phyloP scores from a whole-genome alignment of 2,888 invertebrate species.

The Leptopilina myrica region DNA sequence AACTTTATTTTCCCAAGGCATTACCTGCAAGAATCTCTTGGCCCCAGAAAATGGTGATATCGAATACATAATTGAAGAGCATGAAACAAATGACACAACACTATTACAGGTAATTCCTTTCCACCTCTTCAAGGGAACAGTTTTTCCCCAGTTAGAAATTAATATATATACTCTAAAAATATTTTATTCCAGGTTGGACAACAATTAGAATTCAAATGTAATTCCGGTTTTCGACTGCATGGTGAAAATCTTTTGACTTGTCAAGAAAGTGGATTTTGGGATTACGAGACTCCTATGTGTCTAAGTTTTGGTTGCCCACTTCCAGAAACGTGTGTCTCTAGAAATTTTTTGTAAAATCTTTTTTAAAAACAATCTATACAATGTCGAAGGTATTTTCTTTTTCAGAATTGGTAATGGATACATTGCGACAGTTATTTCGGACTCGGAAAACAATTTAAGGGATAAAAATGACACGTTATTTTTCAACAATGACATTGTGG shows the following conservation, averaged over 20 bases:
- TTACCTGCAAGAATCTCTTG: conserved; percentile 71
- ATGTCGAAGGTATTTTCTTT: not conserved
- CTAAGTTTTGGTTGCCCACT: conserved; percentile 73
- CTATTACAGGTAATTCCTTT: conserved; percentile 64
- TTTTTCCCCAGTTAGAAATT: too few relatives aligned
- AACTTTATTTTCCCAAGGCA: conserved; percentile 55
- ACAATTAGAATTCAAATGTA: conserved; percentile 79
- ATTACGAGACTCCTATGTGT: conserved; percentile 75
- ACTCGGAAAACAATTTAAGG: not conserved
- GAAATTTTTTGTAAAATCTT: not conserved
- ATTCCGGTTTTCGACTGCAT: conserved; percentile 74
- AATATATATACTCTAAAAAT: too few relatives aligned
- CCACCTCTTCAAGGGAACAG: too few relatives aligned
- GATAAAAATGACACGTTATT: conserved; percentile 45
- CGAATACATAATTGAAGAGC: conserved; percentile 72
- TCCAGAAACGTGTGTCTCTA: conserved; percentile 64
- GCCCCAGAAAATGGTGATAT: conserved; percentile 71
- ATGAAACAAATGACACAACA: conserved; percentile 68
- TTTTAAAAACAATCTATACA: too few relatives aligned
- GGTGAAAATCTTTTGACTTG: conserved; percentile 79
- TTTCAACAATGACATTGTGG: conserved; percentile 60
- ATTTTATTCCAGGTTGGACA: conserved; percentile 72
- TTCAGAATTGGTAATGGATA: conserved; percentile 60
- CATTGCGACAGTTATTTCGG: conserved; percentile 44
- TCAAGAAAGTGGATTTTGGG: conserved; percentile 79